phyloP scores from a whole-genome alignment of 2,113 vertebrate genomes.

The Etheostoma cragini region DNA sequence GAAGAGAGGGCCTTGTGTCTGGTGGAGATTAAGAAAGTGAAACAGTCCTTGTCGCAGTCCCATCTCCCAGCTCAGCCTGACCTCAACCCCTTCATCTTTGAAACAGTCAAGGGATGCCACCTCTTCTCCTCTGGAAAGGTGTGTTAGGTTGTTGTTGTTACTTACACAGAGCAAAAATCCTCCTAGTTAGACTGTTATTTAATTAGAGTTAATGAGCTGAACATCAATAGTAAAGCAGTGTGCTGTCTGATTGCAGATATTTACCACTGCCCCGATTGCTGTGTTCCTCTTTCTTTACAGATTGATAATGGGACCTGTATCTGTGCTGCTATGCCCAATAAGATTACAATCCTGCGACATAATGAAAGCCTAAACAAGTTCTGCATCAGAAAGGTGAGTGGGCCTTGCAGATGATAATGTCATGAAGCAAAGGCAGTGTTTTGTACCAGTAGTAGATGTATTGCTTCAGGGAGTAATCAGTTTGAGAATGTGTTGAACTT shows the following conservation, averaged over 20 bases:
- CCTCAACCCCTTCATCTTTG: conserved; percentile 91
- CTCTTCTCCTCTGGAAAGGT: conserved; percentile 98
- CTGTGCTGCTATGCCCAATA: conserved; percentile 96
- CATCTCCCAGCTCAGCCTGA: conserved; percentile 96
- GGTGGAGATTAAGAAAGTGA: conserved; percentile 97
- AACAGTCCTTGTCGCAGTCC: conserved; percentile 97
- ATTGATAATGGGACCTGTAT: conserved; percentile 95
- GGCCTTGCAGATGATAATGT: neutral
- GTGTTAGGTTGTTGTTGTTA: conserved; percentile 8
- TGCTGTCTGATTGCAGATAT: conserved; percentile 40
- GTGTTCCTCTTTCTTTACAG: conserved; percentile 76
- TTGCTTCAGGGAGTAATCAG: neutral
- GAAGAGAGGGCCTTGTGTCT: conserved; percentile 95
- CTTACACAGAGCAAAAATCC: conserved; percentile 1
- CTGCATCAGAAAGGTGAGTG: conserved; percentile 95
- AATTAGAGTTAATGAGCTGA: conserved; percentile 50
- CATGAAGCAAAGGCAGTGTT: neutral
- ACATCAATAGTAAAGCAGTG: conserved; percentile 11
- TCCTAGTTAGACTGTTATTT: conserved; percentile 12
- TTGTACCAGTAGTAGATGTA: neutral
- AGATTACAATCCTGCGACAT: conserved; percentile 94
- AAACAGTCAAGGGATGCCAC: conserved; percentile 97
- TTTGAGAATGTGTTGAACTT: conserved; percentile 6
- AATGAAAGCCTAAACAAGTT: conserved; percentile 97
- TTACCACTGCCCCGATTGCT: conserved; percentile 18